Conservation (phyloP, 23 tunicate genomes). For the Clavelina lepadiformis region DNA sequence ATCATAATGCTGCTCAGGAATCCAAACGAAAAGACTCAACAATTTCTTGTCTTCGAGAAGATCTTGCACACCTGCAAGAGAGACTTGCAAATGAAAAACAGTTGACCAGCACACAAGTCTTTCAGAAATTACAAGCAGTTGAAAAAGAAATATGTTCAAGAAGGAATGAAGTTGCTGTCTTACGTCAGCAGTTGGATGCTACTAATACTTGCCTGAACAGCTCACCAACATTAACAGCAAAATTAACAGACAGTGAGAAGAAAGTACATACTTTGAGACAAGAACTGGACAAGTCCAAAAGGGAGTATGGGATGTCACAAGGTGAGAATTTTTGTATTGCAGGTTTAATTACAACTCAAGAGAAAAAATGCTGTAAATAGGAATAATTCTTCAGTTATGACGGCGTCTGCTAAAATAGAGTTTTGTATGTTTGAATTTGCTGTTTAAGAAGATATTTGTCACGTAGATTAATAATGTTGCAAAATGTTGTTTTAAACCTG, state of each 20-base stretch:
- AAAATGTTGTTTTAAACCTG: no score
- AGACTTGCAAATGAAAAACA: constrained; percentile 8
- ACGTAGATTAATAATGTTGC: no score
- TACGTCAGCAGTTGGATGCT: constrained; percentile 51
- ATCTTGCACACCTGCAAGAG: constrained; percentile 37
- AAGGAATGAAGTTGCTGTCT: constrained; percentile 37
- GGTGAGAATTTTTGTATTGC: no score
- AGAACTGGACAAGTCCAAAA: constrained; percentile 49
- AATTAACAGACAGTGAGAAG: constrained; percentile 63
- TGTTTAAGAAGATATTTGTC: no score
- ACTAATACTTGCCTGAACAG: constrained; percentile 7
- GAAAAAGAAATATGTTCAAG: constrained; percentile 54
- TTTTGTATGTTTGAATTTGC: no score
- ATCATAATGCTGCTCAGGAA: constrained; percentile 15
- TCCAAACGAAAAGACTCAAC: constrained; percentile 49
- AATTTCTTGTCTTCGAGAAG: constrained; percentile 46
- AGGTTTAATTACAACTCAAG: no score
- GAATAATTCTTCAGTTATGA: no score
- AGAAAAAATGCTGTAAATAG: no score
- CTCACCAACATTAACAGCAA: constrained; percentile 69
- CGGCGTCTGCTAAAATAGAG: no score
- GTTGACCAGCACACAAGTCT: constrained; percentile 27
- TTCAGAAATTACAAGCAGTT: constrained; percentile 46
- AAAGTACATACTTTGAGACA: constrained; percentile 36
- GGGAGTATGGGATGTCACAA: constrained; percentile 71